Conservation (phyloP, 2,797 vertebrate species). For the Etheostoma perlongum region DNA sequence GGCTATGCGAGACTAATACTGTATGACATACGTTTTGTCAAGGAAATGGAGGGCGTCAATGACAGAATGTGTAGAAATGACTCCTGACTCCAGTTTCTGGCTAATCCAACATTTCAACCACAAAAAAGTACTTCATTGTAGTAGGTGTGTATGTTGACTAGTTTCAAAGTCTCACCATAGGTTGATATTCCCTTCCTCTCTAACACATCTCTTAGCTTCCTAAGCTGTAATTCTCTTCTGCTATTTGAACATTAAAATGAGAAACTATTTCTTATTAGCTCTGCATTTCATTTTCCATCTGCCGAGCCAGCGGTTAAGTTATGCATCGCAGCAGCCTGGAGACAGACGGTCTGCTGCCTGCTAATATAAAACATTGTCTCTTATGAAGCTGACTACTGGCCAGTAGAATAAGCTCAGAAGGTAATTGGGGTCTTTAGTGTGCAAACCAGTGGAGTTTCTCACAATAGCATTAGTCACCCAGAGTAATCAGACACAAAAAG, state of each 20-base stretch:
- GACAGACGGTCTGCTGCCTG: conserved; percentile 61
- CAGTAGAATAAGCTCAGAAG: conserved; percentile 52
- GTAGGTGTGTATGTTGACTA: neutral
- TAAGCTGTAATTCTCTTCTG: neutral
- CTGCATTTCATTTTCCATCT: conserved; percentile 9
- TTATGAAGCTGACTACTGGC: conserved; percentile 49
- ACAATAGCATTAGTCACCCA: conserved; percentile 45
- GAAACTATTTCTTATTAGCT: conserved; percentile 52
- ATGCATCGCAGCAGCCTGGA: conserved; percentile 54
- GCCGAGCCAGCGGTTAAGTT: conserved; percentile 38
- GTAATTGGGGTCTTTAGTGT: conserved; percentile 72
- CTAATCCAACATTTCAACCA: neutral
- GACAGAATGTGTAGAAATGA: too few relatives aligned
- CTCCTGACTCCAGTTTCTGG: too few relatives aligned
- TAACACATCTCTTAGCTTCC: conserved; percentile 6
- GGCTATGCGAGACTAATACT: too few relatives aligned
- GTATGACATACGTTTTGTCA: too few relatives aligned
- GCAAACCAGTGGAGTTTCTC: conserved; percentile 37
- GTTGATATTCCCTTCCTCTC: neutral
- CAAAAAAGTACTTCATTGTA: neutral
- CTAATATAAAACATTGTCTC: conserved; percentile 57
- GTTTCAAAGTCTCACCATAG: neutral
- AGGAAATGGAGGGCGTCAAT: too few relatives aligned
- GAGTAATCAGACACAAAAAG: conserved; percentile 50
- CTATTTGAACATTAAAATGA: conserved; percentile 60